Conservation (phyloP, 2,888 invertebrate genomes). For the Drosophila antonietae region DNA sequence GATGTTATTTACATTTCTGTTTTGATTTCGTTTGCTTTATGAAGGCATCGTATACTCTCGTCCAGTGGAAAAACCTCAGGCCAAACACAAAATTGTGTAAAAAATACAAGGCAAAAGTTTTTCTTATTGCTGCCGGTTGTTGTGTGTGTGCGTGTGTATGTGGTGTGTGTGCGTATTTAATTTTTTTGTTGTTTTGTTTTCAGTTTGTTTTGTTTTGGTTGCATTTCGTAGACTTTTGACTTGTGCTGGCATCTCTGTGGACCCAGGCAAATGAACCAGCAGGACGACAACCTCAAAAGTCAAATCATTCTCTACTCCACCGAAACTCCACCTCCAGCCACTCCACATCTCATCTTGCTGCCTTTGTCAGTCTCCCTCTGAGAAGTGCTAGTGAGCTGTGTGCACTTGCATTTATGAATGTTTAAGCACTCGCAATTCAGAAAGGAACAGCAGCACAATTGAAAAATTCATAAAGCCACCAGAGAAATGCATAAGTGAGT, state of each 20-base stretch:
- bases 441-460: conserved; percentile 61
- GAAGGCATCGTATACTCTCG: conserved; percentile 43
- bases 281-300: conserved; percentile 66
- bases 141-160: conserved; percentile 2
- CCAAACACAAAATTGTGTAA: conserved; percentile 35
- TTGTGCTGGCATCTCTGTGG: conserved; percentile 55
- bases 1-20: conserved; percentile 43
- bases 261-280: conserved; percentile 63
- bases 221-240: conserved; percentile 67
- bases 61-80: conserved; percentile 29
- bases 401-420: conserved; percentile 77
- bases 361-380: background rate
- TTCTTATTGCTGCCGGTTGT: conserved; percentile 42
- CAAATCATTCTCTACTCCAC: conserved; percentile 20
- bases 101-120: conserved; percentile 52
- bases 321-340: background rate
- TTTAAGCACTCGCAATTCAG: conserved; percentile 66
- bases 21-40: conserved; percentile 56
- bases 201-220: conserved; percentile 65
- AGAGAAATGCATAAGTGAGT: conserved; percentile 55
- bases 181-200: conserved; percentile 57
- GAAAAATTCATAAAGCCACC: conserved; percentile 72
- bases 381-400: conserved; percentile 61
- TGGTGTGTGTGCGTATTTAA: conserved; percentile 2
- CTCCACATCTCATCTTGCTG: background rate